Conservation (phyloP, 35 echinoderm and acorn worm genomes). For the Lytechinus variegatus region DNA sequence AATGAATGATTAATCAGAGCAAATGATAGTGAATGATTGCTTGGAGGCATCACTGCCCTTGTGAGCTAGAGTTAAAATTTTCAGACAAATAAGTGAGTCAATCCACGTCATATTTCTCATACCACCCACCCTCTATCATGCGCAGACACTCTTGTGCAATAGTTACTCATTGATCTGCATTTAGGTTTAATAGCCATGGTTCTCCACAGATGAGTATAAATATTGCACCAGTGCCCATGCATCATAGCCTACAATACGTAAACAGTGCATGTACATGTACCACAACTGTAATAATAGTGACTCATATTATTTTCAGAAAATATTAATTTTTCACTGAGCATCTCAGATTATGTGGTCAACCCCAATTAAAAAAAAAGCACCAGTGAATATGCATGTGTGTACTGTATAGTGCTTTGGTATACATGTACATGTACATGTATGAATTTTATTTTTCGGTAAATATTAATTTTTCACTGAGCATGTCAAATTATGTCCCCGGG, state of each 20-base stretch:
- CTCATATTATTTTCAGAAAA: neutral
- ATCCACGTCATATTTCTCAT: neutral
- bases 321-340: neutral
- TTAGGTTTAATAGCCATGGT: no score
- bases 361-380: no score
- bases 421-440: no score
- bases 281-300: neutral
- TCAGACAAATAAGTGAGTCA: neutral
- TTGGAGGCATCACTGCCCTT: neutral
- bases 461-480: no score
- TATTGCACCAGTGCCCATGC: no score
- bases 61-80: neutral
- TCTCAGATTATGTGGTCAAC: neutral
- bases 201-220: no score
- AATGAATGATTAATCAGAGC: neutral
- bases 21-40: neutral
- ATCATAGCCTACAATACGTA: neutral
- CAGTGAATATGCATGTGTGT: no score
- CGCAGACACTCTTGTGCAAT: neutral
- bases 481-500: no score
- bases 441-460: no score
- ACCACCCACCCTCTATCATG: neutral
- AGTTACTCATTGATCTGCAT: no score
- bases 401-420: no score
- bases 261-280: neutral